A percentile compares a stretch with the other conserved stretches of the same genome.
Evolutionary conservation across 2,888 invertebrate genomes (phyloP).

Genomic region (Leptopilina drosophilae): DNA sequence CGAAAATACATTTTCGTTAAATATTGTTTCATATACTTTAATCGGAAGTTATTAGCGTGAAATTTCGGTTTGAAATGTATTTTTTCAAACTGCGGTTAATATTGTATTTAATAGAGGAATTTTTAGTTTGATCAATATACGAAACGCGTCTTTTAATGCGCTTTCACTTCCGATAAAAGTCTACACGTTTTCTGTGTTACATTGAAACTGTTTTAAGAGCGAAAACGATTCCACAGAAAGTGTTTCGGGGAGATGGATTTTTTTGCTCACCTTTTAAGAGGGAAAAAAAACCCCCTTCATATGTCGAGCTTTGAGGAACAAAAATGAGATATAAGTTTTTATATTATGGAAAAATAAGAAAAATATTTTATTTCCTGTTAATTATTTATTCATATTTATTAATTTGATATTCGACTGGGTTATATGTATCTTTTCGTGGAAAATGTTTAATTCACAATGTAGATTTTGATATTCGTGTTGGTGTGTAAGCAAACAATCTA

Average conservation of each 20-base stretch:
- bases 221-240: conserved; percentile 17
- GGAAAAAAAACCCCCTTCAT: background rate
- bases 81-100: conserved; percentile 16
- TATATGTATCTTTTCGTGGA: background rate
- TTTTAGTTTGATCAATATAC: conserved; percentile 39
- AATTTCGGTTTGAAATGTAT: background rate
- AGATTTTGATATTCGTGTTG: conserved; percentile 14
- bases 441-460: conserved; percentile 10
- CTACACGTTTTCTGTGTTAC: conserved; percentile 19
- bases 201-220: conserved; percentile 37
- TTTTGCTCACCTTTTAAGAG: background rate
- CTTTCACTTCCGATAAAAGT: conserved; percentile 31
- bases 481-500: background rate
- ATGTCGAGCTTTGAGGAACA: background rate
- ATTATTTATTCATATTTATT: conserved; percentile 1
- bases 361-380: background rate
- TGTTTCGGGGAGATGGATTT: conserved; percentile 13
- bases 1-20: too few species aligned
- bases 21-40: too few species aligned
- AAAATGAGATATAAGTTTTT: background rate
- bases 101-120: conserved; percentile 13
- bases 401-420: background rate
- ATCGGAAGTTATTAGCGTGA: too few species aligned
- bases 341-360: background rate
- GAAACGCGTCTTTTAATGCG: conserved; percentile 20